phyloP scores from a whole-genome alignment of 1,140 invertebrate species.

The Diabrotica virgifera region DNA sequence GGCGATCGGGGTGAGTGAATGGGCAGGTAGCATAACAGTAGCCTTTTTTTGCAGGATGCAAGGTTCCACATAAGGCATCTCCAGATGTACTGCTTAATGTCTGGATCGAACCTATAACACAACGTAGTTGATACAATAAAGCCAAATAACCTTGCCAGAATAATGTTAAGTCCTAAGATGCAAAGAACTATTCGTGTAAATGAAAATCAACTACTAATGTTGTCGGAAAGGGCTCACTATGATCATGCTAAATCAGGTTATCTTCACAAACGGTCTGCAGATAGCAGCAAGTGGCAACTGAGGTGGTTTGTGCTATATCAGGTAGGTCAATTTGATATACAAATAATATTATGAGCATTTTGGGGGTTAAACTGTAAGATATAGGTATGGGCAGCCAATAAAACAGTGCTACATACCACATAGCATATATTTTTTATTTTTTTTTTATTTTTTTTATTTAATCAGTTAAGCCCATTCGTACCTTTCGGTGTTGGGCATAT shows the following conservation, averaged over 20 bases:
- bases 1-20: neutral
- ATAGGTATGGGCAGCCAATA: no score
- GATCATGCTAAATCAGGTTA: slow-evolving; percentile 74
- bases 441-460: no score
- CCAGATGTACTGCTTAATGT: neutral
- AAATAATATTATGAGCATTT: no score
- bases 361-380: no score
- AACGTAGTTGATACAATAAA: neutral
- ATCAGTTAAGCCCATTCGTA: no score
- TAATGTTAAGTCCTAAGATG: slow-evolving; percentile 78
- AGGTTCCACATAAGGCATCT: neutral
- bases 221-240: slow-evolving; percentile 79
- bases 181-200: slow-evolving; percentile 80
- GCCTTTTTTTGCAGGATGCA: neutral
- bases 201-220: slow-evolving; percentile 75
- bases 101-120: neutral
- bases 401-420: no score
- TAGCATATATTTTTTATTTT: no score
- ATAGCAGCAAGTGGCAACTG: slow-evolving; percentile 85
- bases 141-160: slow-evolving; percentile 23
- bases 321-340: slow-evolving; percentile 50
- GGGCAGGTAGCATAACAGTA: neutral
- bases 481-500: no score
- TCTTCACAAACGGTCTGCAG: slow-evolving; percentile 81
- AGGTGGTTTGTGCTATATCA: slow-evolving; percentile 90